Evolutionary conservation across 2,888 invertebrate species (phyloP).

Genomic region (Kuschelorhynchus macadamiae): DNA sequence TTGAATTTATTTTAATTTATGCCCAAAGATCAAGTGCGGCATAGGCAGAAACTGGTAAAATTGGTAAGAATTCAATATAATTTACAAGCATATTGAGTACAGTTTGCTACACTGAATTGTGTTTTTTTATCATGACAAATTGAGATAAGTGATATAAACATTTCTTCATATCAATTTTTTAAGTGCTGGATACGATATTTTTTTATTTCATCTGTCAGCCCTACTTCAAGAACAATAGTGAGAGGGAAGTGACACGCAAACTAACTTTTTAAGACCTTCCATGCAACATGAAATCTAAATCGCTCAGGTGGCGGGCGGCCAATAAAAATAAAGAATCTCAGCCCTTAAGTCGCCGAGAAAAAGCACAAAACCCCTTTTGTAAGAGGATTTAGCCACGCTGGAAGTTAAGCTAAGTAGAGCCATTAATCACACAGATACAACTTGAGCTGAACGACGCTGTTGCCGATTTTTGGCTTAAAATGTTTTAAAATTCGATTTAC

Average conservation of each 20-base stretch:
- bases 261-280: background rate
- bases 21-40: too few species aligned
- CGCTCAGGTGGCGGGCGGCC: slow-evolving; percentile 25
- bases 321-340: slow-evolving; percentile 32
- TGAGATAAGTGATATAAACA: too few species aligned
- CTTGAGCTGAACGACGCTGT: slow-evolving; percentile 31
- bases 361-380: slow-evolving; percentile 41
- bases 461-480: slow-evolving; percentile 38
- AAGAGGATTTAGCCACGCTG: slow-evolving; percentile 47
- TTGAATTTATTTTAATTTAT: too few species aligned
- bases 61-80: too few species aligned
- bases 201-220: too few species aligned
- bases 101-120: too few species aligned
- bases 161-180: too few species aligned
- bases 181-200: too few species aligned
- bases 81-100: too few species aligned
- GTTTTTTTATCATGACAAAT: too few species aligned
- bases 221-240: too few species aligned
- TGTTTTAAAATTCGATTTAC: slow-evolving; percentile 41
- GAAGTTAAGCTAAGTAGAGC: slow-evolving; percentile 43
- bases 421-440: slow-evolving; percentile 49
- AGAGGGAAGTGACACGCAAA: background rate
- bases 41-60: too few species aligned
- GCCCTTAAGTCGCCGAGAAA: slow-evolving; percentile 27
- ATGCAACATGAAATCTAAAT: slow-evolving; percentile 12